Base-by-base conservation (phyloP, 2,113 vertebrate species). In the Andinoacara biseriatus region DNA sequence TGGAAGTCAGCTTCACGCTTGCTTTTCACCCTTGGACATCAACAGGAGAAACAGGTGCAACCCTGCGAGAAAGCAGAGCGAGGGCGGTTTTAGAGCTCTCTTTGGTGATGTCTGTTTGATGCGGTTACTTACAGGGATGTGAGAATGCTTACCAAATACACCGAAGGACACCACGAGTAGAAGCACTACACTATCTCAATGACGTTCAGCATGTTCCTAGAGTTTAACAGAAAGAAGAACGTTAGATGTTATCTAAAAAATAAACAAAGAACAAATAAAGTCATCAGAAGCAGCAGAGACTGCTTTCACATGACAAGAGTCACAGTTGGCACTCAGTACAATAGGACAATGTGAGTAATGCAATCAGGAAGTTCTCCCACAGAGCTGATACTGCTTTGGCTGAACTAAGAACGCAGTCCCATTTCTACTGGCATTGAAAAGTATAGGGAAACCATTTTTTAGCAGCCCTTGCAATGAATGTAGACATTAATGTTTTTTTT, bases 121-220 rank as follows among this genome's bases (percentile, higher is more conserved):
- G 1, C 11, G 49, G 2, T 52, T n/a, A n/a, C 54, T 24, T 22
- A 20, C 67, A 22, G 9, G 22, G 3, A 75, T 1, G 5, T 60
- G 11, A 56, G 20, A 79, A 78, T 80, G 72, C 94, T 95, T 76
- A 95, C 95, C 94, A 78, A 62, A 84, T 67, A 57, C 20, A 54
- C 58, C 61, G 87, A 74, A 63, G 87, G 74, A 85, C 67, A 77
- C 74, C 8, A 60, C 26, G 56, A 57, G 54, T 35, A 14, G 40
- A 74, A 33, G 67, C 22, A n/a, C 94, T 94, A 95, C 89, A 95
- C 94, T 5, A 82, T 85, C 69, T 93, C 90, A 40, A 91, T 92
- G 61, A 90, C 59, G 74, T 90, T 94, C 87, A 95, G 90, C 89
- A 80, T 90, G 91, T 94, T 94, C 86, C 95, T 96, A 92, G 35